Conservation (phyloP, 2,888 invertebrate species). For the Entomobrya proxima region DNA sequence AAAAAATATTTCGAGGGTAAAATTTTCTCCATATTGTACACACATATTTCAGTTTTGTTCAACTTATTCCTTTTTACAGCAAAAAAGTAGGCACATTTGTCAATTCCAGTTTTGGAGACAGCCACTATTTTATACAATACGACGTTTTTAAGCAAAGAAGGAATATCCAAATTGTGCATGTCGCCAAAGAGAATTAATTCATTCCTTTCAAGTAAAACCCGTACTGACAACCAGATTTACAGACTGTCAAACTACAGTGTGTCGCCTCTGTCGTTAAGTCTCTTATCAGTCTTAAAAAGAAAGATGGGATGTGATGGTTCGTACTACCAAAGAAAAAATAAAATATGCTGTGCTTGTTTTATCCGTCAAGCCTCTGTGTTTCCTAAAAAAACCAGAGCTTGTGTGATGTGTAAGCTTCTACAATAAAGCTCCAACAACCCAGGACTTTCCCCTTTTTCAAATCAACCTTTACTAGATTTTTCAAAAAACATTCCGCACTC, state of each 20-base stretch:
- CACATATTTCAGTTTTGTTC: no score
- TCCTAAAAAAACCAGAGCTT: no score
- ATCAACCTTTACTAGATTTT: constrained; percentile 2
- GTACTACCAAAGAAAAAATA: neutral
- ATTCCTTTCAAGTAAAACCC: neutral
- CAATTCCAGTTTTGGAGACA: no score
- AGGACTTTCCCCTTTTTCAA: no score
- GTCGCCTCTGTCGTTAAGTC: neutral
- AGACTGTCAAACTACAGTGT: neutral
- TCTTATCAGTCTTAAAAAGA: neutral
- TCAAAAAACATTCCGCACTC: constrained; percentile 8
- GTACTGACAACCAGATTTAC: neutral
- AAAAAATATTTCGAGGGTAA: no score
- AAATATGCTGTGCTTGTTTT: neutral
- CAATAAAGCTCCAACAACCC: no score
- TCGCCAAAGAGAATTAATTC: neutral
- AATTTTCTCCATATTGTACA: no score
- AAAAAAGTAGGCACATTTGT: no score
- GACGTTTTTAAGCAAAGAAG: no score
- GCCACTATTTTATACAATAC: no score
- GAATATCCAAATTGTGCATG: no score
- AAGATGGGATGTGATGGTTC: neutral
- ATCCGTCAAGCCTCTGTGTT: neutral
- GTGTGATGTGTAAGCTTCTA: neutral
- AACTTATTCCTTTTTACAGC: no score